Conservation (phyloP, 1,140 invertebrate species). For the Probaryconus sp. region DNA sequence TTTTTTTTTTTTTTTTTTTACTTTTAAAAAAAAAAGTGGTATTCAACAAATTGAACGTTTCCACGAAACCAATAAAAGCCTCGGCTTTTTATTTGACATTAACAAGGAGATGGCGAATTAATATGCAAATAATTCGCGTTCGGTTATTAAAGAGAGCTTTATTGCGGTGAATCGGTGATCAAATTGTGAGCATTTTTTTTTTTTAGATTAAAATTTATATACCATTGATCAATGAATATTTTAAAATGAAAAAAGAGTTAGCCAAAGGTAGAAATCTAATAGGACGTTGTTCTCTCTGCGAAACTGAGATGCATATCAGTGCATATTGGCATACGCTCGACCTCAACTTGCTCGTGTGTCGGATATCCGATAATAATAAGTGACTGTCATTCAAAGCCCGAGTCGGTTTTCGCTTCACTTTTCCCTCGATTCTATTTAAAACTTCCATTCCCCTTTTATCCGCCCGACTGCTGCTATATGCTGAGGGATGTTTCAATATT, state of each 20-base stretch:
- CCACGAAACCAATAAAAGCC: constrained; percentile 25
- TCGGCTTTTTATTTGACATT: no score
- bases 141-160: no score
- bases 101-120: no score
- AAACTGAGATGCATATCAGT: constrained; percentile 58
- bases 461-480: neutral
- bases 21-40: no score
- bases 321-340: constrained; percentile 66
- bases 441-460: constrained; percentile 36
- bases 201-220: constrained; percentile 50
- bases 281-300: constrained; percentile 42
- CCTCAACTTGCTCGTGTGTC: constrained; percentile 54
- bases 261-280: constrained; percentile 47
- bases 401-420: constrained; percentile 48
- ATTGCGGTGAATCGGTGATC: neutral
- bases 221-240: constrained; percentile 40
- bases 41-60: no score
- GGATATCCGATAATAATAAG: constrained; percentile 71
- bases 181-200: neutral
- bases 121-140: neutral
- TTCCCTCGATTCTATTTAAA: constrained; percentile 54
- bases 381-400: constrained; percentile 63
- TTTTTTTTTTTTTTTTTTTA: no score
- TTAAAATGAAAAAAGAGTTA: constrained; percentile 29
- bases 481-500: constrained; percentile 22